Percentiles rank a stretch among this genome's conserved stretches.
Evolutionary conservation across 1,140 invertebrate genomes (phyloP).

Genomic region (Agrypnia vestita): DNA sequence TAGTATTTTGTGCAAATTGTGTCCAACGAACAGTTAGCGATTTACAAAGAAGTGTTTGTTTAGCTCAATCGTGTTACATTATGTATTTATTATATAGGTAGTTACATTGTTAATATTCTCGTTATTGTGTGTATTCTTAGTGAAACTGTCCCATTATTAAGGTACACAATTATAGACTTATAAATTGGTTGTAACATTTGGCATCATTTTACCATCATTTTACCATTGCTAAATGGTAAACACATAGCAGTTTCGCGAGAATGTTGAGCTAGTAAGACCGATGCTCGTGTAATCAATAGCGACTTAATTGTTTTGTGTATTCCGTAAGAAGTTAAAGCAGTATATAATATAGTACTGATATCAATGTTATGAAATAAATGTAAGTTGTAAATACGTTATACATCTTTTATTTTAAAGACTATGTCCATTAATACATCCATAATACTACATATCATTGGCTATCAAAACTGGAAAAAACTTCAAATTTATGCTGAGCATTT

Average conservation of each 20-base stretch:
- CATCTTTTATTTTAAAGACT: slow-evolving; percentile 28
- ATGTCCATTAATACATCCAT: background rate
- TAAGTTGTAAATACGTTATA: slow-evolving; percentile 55
- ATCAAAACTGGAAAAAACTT: too few species aligned
- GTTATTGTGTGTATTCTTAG: slow-evolving; percentile 33
- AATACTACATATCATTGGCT: too few species aligned
- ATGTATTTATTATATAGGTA: slow-evolving; percentile 35
- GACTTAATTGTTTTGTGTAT: slow-evolving; percentile 44
- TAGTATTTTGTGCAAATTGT: slow-evolving; percentile 19
- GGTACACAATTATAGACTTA: slow-evolving; percentile 27
- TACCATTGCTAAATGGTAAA: background rate
- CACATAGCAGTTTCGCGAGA: background rate
- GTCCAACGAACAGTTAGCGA: slow-evolving; percentile 5
- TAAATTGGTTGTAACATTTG: background rate
- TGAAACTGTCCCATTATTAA: slow-evolving; percentile 29
- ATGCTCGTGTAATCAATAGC: slow-evolving; percentile 19
- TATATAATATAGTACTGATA: slow-evolving; percentile 49
- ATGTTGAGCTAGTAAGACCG: background rate
- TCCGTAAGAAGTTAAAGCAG: slow-evolving; percentile 40
- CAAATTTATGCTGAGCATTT: too few species aligned
- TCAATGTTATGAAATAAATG: slow-evolving; percentile 59
- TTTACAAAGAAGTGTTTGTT: slow-evolving; percentile 33
- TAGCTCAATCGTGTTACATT: slow-evolving; percentile 32
- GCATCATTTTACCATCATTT: background rate
- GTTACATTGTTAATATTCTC: slow-evolving; percentile 41